Base-by-base conservation (phyloP, 2,113 vertebrate species). In the Rostratula benghalensis region DNA sequence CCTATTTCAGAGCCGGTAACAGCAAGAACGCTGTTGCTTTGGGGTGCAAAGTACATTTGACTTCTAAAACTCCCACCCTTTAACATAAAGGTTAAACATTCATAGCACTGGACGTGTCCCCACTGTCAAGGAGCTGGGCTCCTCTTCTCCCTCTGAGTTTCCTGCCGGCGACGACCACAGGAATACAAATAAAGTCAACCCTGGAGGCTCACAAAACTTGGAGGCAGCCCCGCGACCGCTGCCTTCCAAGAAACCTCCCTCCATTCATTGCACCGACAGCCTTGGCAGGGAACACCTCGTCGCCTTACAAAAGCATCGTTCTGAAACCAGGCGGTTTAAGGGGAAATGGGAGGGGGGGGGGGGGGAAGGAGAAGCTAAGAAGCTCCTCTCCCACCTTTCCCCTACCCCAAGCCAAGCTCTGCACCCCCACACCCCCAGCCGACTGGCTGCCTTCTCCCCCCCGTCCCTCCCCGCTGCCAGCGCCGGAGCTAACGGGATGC, bases 231-330 rank as follows among this genome's bases (percentile, higher is more conserved):
- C 43, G 41, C 46, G 19, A 54, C 50, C 4, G 80, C 45, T 4
- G 90, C 48, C 54, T 91, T 91, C 93, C 90, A 92, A 64, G 83
- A 64, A 78, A 37, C 4, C 75, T 85, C 87, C 54, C 39, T 93
- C 92, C 89, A 83, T 91, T 93, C 94, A 89, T 67, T 25, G 74
- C 71, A 24, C 43, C 30, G 70, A 20, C 76, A 23, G 37, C 50
- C 41, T 93, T 69, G 95, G 80, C 92, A 83, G 5, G 43, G 33
- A 46, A 22, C 35, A 30, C 56, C 69, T 1, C 67, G 8, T 1
- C 41, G 23, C 20, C 46, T 31, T 12, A 51, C 63, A 46, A 80
- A 87, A 61, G 76, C 76, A 24, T 30, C 80, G 53, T 87, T 53
- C 74, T 4, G 53, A 48, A 37, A 84, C 10, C 8, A 2, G 35